phyloP scores from a whole-genome alignment of 2,797 vertebrate genomes.

The Lepilemur ruficaudatus region DNA sequence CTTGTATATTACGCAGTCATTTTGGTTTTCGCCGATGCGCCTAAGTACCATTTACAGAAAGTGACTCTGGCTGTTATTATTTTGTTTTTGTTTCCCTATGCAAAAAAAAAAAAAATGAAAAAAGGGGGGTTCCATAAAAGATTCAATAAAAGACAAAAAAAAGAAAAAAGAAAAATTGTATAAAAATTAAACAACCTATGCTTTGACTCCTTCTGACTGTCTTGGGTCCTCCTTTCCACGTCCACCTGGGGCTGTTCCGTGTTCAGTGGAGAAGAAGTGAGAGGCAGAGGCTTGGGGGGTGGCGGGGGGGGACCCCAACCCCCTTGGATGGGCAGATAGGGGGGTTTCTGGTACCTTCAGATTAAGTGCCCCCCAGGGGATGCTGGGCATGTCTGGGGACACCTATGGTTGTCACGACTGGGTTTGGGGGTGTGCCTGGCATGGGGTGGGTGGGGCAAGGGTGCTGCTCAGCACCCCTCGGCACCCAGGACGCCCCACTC shows the following conservation, averaged over 20 bases:
- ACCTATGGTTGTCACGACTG: not conserved
- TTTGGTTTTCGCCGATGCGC: slow-evolving; percentile 87
- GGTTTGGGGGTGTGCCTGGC: not conserved
- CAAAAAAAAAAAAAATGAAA: slow-evolving; percentile 84
- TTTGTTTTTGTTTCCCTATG: slow-evolving; percentile 88
- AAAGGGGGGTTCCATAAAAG: slow-evolving; percentile 61
- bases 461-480: not conserved
- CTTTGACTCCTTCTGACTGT: slow-evolving; percentile 85
- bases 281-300: not conserved
- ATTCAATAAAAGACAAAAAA: slow-evolving; percentile 91
- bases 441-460: not conserved
- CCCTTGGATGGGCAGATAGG: not conserved
- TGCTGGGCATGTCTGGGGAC: not conserved
- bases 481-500: not conserved
- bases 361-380: not conserved
- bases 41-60: slow-evolving; percentile 90
- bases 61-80: slow-evolving; percentile 85
- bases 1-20: slow-evolving; percentile 89
- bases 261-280: not conserved
- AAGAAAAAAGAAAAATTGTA: slow-evolving; percentile 81
- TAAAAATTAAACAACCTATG: slow-evolving; percentile 94
- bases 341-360: not conserved
- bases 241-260: accelerated
- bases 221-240: not conserved
- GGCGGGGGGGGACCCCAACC: too few relatives aligned